Evolutionary conservation across 2,797 vertebrate species (phyloP).

Genomic region (Chiroxiphia lanceolata): DNA sequence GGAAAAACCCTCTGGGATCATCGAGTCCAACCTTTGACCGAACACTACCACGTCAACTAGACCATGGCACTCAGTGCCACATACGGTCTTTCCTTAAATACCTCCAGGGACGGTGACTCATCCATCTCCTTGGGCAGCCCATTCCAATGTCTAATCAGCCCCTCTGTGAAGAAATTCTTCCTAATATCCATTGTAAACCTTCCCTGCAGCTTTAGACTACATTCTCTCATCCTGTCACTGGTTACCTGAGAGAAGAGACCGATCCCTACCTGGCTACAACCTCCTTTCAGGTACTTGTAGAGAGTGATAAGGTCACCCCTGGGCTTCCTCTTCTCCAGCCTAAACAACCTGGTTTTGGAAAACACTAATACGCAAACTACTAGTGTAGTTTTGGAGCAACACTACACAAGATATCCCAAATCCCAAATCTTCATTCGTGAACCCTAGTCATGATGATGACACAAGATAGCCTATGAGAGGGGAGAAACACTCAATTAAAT

Average conservation of each 20-base stretch:
- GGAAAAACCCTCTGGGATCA: background rate
- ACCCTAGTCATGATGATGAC: too few species aligned
- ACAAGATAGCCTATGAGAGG: background rate
- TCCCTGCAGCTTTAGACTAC: background rate
- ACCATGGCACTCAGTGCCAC: background rate
- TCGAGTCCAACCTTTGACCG: background rate
- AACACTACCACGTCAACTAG: background rate
- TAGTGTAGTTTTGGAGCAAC: background rate
- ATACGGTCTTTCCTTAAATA: background rate
- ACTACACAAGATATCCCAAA: too few species aligned
- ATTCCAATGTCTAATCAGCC: background rate
- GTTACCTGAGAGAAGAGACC: background rate
- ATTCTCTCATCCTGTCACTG: background rate
- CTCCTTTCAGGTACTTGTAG: background rate
- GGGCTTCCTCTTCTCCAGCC: background rate
- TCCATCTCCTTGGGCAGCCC: background rate
- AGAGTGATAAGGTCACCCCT: fast-evolving
- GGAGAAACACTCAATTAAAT: background rate
- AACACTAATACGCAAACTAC: background rate
- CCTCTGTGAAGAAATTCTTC: background rate
- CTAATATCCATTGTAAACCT: background rate
- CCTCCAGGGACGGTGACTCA: background rate
- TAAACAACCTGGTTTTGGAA: background rate
- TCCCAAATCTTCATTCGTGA: too few species aligned
- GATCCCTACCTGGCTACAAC: background rate